Base-by-base conservation (phyloP, 2,797 vertebrate species). In the Dipus sagitta region DNA sequence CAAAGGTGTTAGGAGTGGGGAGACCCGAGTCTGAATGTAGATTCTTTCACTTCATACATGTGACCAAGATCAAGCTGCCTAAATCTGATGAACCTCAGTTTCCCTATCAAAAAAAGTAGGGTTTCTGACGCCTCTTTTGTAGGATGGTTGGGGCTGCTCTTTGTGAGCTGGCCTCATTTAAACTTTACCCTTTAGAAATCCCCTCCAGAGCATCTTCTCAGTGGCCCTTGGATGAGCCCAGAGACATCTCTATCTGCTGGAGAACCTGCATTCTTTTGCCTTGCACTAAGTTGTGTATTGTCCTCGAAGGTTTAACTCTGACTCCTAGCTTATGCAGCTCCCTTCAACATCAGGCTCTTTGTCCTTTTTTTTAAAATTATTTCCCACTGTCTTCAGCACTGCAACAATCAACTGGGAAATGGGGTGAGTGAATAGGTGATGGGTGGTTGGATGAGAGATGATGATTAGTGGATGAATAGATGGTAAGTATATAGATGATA, bases 261-360 rank as follows among this genome's bases (percentile, higher is more conserved):
- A 32, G 54, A 76, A 83, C 79, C 58, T 86, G 62, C 82, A 68
- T 88, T 82, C 71, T 87, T 21, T 92, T 94, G 64, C 52, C 89
- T 93, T 83, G 65, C 60, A 92, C 54, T 91, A 75, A 82, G 76
- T 94, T 88, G 81, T 80, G 82, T 85, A n/a, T 84, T 90, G n/a
- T 75, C 88, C 80, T 18, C 77, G 60, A 71, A 84, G 88, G 91
- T 94, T 94, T 62, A 74, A 83, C 42, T 74, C 87, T 26, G 90
- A 54, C 58, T 65, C 54, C 81, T 95, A 75, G 32, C 54, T 88
- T 93, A 87, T 72, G 26, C 21, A 74, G 12, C 42, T 93, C 38
- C 32, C 64, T 90, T 79, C 52, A 88, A 68, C 23, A 64, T 47
- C 85, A 32, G 76, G 26, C 42, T 79, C 67, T 92, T 87, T 80